Conservation (phyloP, 2,888 invertebrate species). For the Cantharis rufa region DNA sequence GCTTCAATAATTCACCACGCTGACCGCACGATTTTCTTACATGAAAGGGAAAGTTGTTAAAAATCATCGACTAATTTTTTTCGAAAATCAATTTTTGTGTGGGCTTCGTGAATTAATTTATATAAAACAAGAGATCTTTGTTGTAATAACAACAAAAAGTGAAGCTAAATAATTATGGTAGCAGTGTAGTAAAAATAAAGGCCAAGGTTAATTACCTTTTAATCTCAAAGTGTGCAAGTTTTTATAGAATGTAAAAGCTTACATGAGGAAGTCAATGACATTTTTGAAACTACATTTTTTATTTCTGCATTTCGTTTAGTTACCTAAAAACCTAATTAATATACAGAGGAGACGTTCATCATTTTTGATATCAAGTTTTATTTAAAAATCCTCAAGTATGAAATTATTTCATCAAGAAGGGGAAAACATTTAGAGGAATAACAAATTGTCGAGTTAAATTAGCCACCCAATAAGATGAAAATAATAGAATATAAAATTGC, state of each 20-base stretch:
- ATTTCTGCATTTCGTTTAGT: background rate
- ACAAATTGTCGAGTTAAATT: background rate
- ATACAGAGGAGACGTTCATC: background rate
- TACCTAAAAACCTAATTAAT: background rate
- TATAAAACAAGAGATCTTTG: background rate
- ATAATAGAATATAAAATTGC: background rate
- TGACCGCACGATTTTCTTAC: slow-evolving; percentile 6
- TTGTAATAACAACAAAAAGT: background rate
- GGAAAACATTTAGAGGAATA: background rate
- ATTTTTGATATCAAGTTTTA: background rate
- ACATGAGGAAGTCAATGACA: background rate
- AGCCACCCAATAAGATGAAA: background rate
- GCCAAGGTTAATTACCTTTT: slow-evolving; percentile 3
- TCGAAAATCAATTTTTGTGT: background rate
- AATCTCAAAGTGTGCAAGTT: background rate
- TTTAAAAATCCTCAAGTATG: background rate
- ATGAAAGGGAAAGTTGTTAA: slow-evolving; percentile 7
- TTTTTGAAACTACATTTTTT: background rate
- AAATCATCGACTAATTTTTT: background rate
- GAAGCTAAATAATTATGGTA: background rate
- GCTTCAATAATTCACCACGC: slow-evolving; percentile 51
- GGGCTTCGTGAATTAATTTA: background rate
- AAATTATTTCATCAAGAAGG: background rate
- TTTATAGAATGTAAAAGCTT: background rate
- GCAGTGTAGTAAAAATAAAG: background rate